Conservation (phyloP, 2,888 invertebrate species). For the Leucozona laternaria region DNA sequence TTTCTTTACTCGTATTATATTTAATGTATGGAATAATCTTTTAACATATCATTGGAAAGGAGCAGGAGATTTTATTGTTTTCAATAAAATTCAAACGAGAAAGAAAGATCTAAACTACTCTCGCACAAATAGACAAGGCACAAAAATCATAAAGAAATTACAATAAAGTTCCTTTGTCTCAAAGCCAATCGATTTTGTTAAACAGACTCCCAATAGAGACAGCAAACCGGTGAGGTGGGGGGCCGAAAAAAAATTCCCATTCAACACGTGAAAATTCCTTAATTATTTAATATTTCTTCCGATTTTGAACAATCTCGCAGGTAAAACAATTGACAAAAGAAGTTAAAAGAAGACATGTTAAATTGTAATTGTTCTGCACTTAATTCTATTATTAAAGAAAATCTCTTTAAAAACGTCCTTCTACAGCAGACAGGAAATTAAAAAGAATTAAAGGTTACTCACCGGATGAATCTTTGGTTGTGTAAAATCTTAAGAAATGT, state of each 20-base stretch:
- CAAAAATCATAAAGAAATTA: too few relatives aligned
- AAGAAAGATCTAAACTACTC: too few relatives aligned
- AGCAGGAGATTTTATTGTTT: neutral
- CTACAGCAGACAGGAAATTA: neutral
- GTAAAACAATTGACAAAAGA: neutral
- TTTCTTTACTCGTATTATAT: neutral
- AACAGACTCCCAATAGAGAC: too few relatives aligned
- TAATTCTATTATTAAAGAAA: neutral
- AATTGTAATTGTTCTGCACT: neutral
- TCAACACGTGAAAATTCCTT: neutral
- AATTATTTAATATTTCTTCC: neutral
- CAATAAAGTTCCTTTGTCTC: too few relatives aligned
- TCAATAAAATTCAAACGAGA: neutral
- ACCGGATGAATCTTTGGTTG: conserved; percentile 8
- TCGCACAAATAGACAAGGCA: too few relatives aligned
- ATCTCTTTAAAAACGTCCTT: neutral
- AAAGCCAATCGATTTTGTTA: too few relatives aligned
- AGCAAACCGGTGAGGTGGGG: too few relatives aligned
- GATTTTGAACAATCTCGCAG: neutral
- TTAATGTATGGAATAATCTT: too few relatives aligned
- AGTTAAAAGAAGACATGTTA: neutral
- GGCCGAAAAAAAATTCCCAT: too few relatives aligned
- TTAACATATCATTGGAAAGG: too few relatives aligned
- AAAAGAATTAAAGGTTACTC: conserved; percentile 26
- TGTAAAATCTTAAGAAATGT: neutral